Evolutionary conservation across 2,797 vertebrate genomes (phyloP), one percentile per base, ranked within the genome.

Genomic region (Xyrichtys novacula): DNA sequence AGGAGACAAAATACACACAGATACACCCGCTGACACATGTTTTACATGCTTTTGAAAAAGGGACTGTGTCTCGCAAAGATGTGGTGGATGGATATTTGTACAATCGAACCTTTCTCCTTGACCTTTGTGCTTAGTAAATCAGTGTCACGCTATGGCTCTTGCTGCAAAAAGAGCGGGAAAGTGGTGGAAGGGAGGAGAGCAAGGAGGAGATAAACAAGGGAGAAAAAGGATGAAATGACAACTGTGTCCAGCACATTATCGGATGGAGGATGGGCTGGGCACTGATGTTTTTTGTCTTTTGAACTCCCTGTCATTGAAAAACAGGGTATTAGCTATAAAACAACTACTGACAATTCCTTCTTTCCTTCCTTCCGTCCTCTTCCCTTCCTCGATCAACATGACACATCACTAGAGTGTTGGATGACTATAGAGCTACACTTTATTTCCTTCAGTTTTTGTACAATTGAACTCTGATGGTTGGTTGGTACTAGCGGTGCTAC

Each of bases 251-350:
- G 20, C 61, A 25, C 54, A 59, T 75, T 60, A 32, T 70, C 29
- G 55, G 48, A 63, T 56, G 9, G 42, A 12, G 49, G 44, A 39
- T 28, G 38, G 14, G 55, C 32, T 83, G 74, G 65, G 29, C 48
- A 40, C 59, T 53, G 66, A 64, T 65, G 61, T 67, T 71, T 72
- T 65, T 80, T 76, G 60, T 86, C 56, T 80, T 84, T 80, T 81
- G 52, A 87, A 71, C 76, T 87, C 79, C 81, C 75, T 73, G 73
- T 77, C 83, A 81, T 61, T 85, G 68, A 89, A 46, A 92, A 93
- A 94, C 93, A 94, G 94, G 93, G 93, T 94, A 94, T 84, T 91
- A 88, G 74, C 79, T 84, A 76, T 75, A 34, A 72, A 79, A 32
- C 71, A 80, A 53, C 77, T 50, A 81, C 72, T 75, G 65, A 84